Percentiles rank a stretch among this genome's conserved stretches.
These are phyloP conservation scores for Ichneumon xanthorius DNA, from an alignment of 2,888 invertebrate species.

Conservation along the genomic window DNA sequence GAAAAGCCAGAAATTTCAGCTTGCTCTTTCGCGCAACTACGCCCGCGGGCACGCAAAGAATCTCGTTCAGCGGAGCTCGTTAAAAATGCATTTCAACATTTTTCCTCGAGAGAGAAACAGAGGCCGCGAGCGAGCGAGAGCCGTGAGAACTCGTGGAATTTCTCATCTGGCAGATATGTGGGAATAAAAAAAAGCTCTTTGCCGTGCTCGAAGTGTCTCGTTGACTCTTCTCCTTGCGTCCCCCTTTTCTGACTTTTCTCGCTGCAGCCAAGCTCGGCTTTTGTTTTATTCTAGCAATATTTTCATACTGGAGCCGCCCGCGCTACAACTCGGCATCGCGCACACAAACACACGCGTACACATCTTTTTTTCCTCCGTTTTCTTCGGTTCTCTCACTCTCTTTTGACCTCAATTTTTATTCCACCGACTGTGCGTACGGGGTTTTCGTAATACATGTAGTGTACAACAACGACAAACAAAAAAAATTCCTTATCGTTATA, in stretches of 20 bases:
- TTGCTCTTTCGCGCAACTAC: slow-evolving; percentile 22
- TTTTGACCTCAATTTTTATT: slow-evolving; percentile 30
- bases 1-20: slow-evolving; percentile 25
- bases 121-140: slow-evolving; percentile 1
- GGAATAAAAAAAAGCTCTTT: slow-evolving; percentile 55
- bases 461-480: neutral
- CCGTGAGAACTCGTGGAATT: slow-evolving; percentile 39
- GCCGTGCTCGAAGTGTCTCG: slow-evolving; percentile 43
- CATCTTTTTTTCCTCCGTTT: neutral
- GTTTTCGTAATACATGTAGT: neutral
- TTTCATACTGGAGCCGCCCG: slow-evolving; percentile 18
- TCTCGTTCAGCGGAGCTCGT: slow-evolving; percentile 43
- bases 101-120: slow-evolving; percentile 34
- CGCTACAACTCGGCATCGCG: neutral
- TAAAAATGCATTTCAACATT: slow-evolving; percentile 61
- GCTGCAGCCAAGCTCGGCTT: slow-evolving; percentile 21
- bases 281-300: slow-evolving; percentile 47
- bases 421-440: neutral
- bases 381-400: slow-evolving; percentile 22
- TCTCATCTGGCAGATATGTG: slow-evolving; percentile 38
- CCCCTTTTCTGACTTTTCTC: slow-evolving; percentile 23
- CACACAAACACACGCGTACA: neutral
- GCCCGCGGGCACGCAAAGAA: slow-evolving; percentile 18
- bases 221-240: slow-evolving; percentile 41
- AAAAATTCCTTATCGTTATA: neutral